Evolutionary conservation across 1,140 invertebrate genomes (phyloP).

Genomic region (Tetragnatha versicolor): DNA sequence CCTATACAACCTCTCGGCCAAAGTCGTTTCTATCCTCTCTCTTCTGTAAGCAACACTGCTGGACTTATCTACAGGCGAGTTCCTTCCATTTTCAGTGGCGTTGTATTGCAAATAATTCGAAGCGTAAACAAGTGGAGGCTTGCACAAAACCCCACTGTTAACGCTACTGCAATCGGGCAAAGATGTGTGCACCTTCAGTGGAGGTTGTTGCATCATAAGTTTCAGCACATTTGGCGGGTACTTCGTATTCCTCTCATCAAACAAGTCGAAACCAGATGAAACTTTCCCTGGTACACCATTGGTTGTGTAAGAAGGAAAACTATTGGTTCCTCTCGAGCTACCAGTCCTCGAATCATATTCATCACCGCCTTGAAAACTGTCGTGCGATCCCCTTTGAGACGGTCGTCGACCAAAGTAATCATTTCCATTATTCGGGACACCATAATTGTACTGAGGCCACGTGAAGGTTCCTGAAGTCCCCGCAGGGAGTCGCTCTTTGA

Average conservation of each 20-base stretch:
- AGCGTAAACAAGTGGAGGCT: conserved; percentile 1
- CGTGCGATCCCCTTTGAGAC: too few relatives aligned
- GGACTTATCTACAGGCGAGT: neutral
- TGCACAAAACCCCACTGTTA: conserved; percentile 28
- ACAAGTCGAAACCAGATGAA: too few relatives aligned
- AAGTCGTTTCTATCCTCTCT: neutral
- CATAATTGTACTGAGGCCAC: too few relatives aligned
- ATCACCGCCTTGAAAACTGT: too few relatives aligned
- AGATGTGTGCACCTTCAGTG: conserved; percentile 28
- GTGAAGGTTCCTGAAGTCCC: too few relatives aligned
- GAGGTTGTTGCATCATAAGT: neutral
- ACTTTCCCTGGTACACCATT: too few relatives aligned
- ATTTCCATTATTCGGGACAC: too few relatives aligned
- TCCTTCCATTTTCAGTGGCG: neutral
- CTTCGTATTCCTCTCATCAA: neutral
- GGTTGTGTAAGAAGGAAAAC: too few relatives aligned
- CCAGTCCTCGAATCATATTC: too few relatives aligned
- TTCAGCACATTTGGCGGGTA: neutral
- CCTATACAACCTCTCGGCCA: neutral
- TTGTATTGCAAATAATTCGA: neutral
- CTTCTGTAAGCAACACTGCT: neutral
- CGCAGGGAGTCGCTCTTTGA: too few relatives aligned
- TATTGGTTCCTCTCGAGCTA: too few relatives aligned
- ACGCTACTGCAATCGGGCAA: conserved; percentile 30
- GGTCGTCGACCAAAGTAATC: too few relatives aligned